A percentile compares a stretch with the other conserved stretches of the same genome.
Evolutionary conservation across 2,797 vertebrate genomes (phyloP).

Genomic region (Phalloptychus januarius): DNA sequence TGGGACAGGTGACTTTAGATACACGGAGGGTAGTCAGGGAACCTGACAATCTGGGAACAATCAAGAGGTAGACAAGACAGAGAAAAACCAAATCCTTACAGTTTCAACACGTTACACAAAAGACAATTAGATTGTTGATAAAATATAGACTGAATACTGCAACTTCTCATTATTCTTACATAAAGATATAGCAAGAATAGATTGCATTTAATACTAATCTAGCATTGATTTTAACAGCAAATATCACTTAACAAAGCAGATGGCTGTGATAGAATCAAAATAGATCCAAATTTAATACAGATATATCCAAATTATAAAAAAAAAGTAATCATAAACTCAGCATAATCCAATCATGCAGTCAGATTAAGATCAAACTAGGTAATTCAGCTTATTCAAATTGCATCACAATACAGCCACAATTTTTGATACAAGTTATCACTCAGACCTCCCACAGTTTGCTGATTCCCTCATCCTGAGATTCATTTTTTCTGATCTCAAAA

Average conservation of each 20-base stretch:
- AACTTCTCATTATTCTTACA: not conserved
- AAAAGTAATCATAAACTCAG: no score
- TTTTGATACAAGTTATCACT: no score
- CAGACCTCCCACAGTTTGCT: no score
- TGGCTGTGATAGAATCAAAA: not conserved
- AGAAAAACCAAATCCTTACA: no score
- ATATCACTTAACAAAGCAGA: not conserved
- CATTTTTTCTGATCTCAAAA: not conserved
- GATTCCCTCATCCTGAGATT: not conserved
- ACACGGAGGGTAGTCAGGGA: no score
- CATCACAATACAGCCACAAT: no score
- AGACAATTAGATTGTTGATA: not conserved
- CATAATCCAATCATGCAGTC: not conserved
- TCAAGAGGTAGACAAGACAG: no score
- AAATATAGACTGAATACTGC: not conserved
- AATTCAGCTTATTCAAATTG: no score
- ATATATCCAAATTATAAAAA: not conserved
- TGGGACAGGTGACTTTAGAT: no score
- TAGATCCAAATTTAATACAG: not conserved
- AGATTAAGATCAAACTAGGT: not conserved
- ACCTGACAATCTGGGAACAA: no score
- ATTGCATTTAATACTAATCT: not conserved
- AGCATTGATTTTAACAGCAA: not conserved
- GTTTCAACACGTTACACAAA: not conserved
- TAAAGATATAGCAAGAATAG: not conserved